phyloP scores from a whole-genome alignment of 2,797 vertebrate genomes.

The Hybognathus amarus region DNA sequence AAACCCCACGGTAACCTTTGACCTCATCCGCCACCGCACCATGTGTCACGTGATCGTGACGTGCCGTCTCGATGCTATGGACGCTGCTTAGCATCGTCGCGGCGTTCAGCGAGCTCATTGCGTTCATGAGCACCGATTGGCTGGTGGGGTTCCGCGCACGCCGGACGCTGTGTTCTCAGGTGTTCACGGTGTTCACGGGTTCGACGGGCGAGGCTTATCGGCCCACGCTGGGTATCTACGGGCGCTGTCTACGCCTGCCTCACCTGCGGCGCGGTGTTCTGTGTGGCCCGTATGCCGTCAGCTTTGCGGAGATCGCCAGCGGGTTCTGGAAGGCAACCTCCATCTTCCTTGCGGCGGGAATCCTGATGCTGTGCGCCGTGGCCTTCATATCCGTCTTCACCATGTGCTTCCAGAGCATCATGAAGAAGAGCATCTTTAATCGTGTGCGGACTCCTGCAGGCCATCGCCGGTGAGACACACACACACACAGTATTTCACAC shows the following conservation, averaged over 20 bases:
- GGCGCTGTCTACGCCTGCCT: conserved; percentile 88
- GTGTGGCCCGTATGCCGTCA: conserved; percentile 93
- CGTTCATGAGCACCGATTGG: conserved; percentile 98
- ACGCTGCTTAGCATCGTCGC: conserved; percentile 96
- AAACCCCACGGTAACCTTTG: background rate
- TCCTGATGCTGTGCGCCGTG: conserved; percentile 91
- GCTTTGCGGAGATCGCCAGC: conserved; percentile 95
- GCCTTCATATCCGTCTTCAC: conserved; percentile 96
- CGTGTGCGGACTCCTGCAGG: conserved; percentile 98
- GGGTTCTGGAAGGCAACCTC: conserved; percentile 97
- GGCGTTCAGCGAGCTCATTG: conserved; percentile 94
- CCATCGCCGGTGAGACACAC: conserved; percentile 89
- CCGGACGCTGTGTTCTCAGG: conserved; percentile 78
- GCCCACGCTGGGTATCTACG: conserved; percentile 92
- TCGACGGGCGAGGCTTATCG: conserved; percentile 69
- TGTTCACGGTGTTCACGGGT: conserved; percentile 64
- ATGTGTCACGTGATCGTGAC: conserved; percentile 99
- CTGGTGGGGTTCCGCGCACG: conserved; percentile 81
- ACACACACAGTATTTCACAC: background rate
- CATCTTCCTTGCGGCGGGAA: conserved; percentile 92
- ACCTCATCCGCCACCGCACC: conserved; percentile 65
- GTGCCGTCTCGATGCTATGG: conserved; percentile 99
- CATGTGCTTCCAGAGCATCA: conserved; percentile 98
- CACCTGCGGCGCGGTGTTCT: conserved; percentile 81
- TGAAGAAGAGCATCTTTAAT: conserved; percentile 99